Conservation (phyloP, 1,140 invertebrate genomes). For the Drosophila sturtevanti region DNA sequence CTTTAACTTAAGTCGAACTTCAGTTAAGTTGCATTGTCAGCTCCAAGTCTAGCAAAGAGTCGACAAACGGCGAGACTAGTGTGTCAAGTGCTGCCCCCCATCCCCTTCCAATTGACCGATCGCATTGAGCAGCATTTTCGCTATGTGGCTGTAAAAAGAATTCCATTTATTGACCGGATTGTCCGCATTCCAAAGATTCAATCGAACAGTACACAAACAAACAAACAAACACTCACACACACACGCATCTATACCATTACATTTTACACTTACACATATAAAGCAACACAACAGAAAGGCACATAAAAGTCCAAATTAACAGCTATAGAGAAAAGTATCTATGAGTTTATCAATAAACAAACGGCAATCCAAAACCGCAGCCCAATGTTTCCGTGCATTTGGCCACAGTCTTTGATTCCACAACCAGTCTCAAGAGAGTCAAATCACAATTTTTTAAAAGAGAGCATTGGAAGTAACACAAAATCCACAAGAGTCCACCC, state of each 20-base stretch:
- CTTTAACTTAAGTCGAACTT: background rate
- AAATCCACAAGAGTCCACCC: constrained; percentile 42
- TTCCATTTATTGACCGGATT: constrained; percentile 75
- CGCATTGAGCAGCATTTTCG: constrained; percentile 54
- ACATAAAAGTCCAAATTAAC: constrained; percentile 71
- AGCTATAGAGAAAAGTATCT: constrained; percentile 67
- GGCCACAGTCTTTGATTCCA: constrained; percentile 38
- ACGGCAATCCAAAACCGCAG: constrained; percentile 48
- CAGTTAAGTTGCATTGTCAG: background rate
- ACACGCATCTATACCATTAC: constrained; percentile 19
- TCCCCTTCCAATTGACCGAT: constrained; percentile 34
- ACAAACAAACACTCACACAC: constrained; percentile 14
- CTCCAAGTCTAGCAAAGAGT: background rate
- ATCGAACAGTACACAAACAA: constrained; percentile 53
- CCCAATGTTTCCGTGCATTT: constrained; percentile 41
- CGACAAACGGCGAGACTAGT: constrained; percentile 20
- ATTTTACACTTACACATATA: background rate
- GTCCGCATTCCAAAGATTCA: constrained; percentile 77
- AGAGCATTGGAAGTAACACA: constrained; percentile 48
- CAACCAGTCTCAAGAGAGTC: constrained; percentile 48
- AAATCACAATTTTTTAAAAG: constrained; percentile 23
- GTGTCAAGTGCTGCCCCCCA: constrained; percentile 53
- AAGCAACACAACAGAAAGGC: constrained; percentile 18
- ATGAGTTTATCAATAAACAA: constrained; percentile 71
- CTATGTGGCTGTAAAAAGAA: constrained; percentile 60